Evolutionary conservation across 1,140 invertebrate genomes (phyloP).

Genomic region (Nilaparvata lugens): DNA sequence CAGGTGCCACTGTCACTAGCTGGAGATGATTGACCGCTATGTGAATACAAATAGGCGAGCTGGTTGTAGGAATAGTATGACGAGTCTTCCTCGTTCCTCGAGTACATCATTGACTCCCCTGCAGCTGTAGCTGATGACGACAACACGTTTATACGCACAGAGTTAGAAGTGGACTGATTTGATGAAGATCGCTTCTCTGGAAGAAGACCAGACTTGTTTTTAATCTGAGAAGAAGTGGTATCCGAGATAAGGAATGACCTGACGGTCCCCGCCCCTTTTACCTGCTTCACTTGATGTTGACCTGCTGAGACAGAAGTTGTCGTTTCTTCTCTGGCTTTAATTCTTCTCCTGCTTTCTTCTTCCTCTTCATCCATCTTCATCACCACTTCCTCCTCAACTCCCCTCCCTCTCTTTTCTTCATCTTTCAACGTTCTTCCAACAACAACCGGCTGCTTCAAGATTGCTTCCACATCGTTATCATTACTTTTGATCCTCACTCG

Average conservation of each 20-base stretch:
- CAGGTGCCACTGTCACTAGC: slow-evolving; percentile 73
- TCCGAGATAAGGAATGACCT: too few relatives aligned
- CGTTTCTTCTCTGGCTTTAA: too few relatives aligned
- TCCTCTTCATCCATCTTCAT: too few relatives aligned
- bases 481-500: slow-evolving; percentile 12
- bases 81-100: slow-evolving; percentile 24
- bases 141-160: slow-evolving; percentile 39
- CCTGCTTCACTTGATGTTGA: too few relatives aligned
- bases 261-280: too few relatives aligned
- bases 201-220: too few relatives aligned
- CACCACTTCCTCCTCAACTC: too few relatives aligned
- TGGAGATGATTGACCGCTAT: slow-evolving; percentile 59
- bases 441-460: slow-evolving; percentile 7
- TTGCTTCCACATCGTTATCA: neutral
- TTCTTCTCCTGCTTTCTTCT: too few relatives aligned
- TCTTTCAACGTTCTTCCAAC: too few relatives aligned
- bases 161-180: slow-evolving; percentile 22
- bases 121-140: slow-evolving; percentile 32
- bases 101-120: slow-evolving; percentile 24
- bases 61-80: slow-evolving; percentile 46
- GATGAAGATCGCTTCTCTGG: neutral
- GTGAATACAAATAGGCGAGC: slow-evolving; percentile 36
- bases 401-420: too few relatives aligned
- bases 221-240: too few relatives aligned
- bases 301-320: too few relatives aligned